Evolutionary conservation across 2,797 vertebrate species (phyloP), one percentile per base, ranked within the genome.

Genomic region (Sebastes glaucus): DNA sequence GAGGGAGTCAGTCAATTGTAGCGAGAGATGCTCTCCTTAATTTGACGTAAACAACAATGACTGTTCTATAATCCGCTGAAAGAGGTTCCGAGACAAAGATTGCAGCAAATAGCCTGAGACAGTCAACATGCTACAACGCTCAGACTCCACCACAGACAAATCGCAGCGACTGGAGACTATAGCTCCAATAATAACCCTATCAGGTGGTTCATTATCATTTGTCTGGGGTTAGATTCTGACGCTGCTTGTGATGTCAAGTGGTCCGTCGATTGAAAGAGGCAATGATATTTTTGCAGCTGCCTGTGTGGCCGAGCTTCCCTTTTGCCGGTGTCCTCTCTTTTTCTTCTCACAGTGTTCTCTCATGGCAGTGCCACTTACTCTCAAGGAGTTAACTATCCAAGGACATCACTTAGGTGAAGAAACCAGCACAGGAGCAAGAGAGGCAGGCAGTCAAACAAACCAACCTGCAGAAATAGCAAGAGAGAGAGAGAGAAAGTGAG

Each of bases 341-440:
- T 62, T 28, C n/a, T 55, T 42, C 30, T 68, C 49, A 20, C 23
- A 20, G 66, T n/a, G 7, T 35, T 71, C 30, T 59, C 25, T 75
- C 81, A 42, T 56, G 2, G 35, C 69, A 42, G 52, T 27, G 49
- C 32, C 65, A 77, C 70, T 83, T 76, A 76, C 67, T 80, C 57
- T 82, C 6, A 28, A 80, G 74, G 33, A 86, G 72, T 82, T 73
- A 88, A 86, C 77, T 74, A 78, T 71, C 83, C 86, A 88, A 89
- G 86, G 88, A 86, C 74, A 75, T 66, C 3, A 13, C 35, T 75
- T 64, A 81, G 78, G 42, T 78, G 74, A 66, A 55, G 28, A 74
- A 89, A 84, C 18, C 67, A 71, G 80, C 46, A 64, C 65, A 63
- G 63, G 62, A 77, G 71, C 77, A 71, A 70, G 32, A 74, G 55